These are phyloP conservation scores for Anniella stebbinsi DNA, from an alignment of 2,797 vertebrate genomes.

Conservation along the genomic window DNA sequence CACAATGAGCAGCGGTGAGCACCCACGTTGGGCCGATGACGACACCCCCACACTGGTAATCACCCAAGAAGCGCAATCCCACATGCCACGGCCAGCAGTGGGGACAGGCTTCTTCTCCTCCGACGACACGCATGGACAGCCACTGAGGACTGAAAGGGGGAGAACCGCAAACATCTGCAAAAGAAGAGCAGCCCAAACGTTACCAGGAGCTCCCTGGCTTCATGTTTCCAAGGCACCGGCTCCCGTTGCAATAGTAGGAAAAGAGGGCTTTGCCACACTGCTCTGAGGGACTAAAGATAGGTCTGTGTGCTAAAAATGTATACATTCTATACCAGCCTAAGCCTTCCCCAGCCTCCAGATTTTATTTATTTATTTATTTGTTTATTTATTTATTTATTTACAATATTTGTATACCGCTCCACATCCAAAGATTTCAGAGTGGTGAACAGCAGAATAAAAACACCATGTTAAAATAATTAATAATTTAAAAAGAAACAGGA, in stretches of 20 bases:
- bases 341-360: background rate
- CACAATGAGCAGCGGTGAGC: constrained; percentile 26
- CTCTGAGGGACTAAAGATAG: background rate
- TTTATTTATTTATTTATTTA: no score
- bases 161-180: constrained; percentile 25
- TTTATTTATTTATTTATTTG: no score
- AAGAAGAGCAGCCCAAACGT: background rate
- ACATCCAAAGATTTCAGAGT: no score
- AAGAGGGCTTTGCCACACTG: background rate
- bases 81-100: constrained; percentile 44
- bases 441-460: no score
- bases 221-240: no score
- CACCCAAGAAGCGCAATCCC: constrained; percentile 37
- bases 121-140: accelerated
- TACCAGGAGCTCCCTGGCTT: background rate
- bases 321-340: background rate
- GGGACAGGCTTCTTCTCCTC: constrained; percentile 42
- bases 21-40: background rate
- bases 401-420: no score
- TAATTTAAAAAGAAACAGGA: no score
- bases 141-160: background rate
- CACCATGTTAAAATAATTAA: no score
- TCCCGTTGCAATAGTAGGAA: background rate
- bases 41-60: background rate
- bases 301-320: background rate